A percentile compares a stretch with the other conserved stretches of the same genome.
Conservation (phyloP, 2,113 vertebrate species). For the Poeciliopsis prolifica region DNA sequence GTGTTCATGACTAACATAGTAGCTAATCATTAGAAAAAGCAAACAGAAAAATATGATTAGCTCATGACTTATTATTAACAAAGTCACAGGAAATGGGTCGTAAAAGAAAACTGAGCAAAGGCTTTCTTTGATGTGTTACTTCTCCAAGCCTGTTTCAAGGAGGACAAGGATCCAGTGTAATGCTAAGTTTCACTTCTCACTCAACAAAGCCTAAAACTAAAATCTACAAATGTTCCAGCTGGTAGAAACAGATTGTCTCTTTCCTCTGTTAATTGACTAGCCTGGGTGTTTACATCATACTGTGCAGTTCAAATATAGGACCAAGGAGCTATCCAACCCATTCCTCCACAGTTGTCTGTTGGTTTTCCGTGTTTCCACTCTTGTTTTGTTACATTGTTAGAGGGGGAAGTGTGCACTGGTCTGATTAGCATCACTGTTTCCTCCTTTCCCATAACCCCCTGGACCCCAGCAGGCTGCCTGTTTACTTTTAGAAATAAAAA, state of each 20-base stretch:
- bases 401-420: constrained; percentile 93
- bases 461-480: constrained; percentile 95
- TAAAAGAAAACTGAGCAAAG: constrained; percentile 10
- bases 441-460: constrained; percentile 99
- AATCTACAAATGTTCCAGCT: constrained; percentile 3
- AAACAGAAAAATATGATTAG: not conserved
- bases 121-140: not conserved
- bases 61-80: not conserved
- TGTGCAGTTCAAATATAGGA: constrained; percentile 30
- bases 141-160: constrained; percentile 7
- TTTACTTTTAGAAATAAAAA: constrained; percentile 99
- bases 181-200: constrained; percentile 3
- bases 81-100: constrained; percentile 1
- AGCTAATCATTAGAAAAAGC: not conserved
- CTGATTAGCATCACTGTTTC: constrained; percentile 99
- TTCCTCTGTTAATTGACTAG: constrained; percentile 41
- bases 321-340: constrained; percentile 24
- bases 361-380: constrained; percentile 71
- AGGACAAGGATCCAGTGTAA: constrained; percentile 13
- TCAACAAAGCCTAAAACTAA: constrained; percentile 28
- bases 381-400: constrained; percentile 82
- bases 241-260: constrained; percentile 2
- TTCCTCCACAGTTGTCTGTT: constrained; percentile 68
- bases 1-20: not conserved
- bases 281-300: constrained; percentile 31